These are phyloP conservation scores for Spodoptera picta DNA, from an alignment of 2,888 invertebrate genomes.

Conservation along the genomic window DNA sequence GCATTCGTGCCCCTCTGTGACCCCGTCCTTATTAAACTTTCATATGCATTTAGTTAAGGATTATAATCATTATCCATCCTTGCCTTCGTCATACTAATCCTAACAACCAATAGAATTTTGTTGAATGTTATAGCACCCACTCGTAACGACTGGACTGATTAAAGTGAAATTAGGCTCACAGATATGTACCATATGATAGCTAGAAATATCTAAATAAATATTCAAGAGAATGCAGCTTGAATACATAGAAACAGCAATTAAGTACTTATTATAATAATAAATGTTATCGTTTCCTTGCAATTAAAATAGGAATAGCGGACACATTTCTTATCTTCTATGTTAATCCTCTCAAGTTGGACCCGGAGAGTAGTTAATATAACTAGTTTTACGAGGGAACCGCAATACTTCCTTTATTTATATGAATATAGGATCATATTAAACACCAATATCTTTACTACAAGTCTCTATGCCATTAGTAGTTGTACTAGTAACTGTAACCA, in stretches of 20 bases:
- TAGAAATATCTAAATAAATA: too few species aligned
- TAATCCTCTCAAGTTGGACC: slow-evolving; percentile 23
- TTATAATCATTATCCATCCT: neutral
- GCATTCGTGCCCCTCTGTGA: slow-evolving; percentile 61
- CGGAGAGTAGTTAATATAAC: slow-evolving; percentile 16
- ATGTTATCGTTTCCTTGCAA: too few species aligned
- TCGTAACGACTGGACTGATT: too few species aligned
- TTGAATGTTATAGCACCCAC: too few species aligned
- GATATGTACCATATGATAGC: too few species aligned
- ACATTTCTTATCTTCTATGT: slow-evolving; percentile 18
- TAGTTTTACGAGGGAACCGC: slow-evolving; percentile 26
- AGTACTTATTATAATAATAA: too few species aligned
- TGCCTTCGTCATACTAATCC: neutral
- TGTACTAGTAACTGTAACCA: too few species aligned
- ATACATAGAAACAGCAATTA: too few species aligned
- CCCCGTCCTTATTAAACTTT: slow-evolving; percentile 64
- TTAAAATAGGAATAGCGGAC: slow-evolving; percentile 6
- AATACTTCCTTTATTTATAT: slow-evolving; percentile 10
- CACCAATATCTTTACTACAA: slow-evolving; percentile 1
- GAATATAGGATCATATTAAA: slow-evolving; percentile 6
- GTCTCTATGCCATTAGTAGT: too few species aligned
- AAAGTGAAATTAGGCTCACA: too few species aligned
- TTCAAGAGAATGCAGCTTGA: too few species aligned
- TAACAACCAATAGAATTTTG: too few species aligned
- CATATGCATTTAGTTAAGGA: slow-evolving; percentile 11